These are phyloP conservation scores for Aporophyla lueneburgensis DNA, from an alignment of 2,888 invertebrate species.

Conservation along the genomic window DNA sequence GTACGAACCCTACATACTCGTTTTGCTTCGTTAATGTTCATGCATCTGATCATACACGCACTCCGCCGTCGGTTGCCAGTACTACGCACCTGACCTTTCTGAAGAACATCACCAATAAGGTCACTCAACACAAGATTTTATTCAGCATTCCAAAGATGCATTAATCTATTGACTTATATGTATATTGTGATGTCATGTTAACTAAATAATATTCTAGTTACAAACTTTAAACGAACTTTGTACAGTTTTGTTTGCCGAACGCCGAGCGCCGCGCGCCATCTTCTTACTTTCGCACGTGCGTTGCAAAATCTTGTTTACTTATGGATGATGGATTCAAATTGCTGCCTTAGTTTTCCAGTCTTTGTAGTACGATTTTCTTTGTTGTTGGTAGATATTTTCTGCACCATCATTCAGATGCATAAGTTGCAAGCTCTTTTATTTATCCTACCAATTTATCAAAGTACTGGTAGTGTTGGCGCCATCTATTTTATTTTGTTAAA, in stretches of 20 bases:
- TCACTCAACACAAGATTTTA: no score
- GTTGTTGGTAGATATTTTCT: not conserved
- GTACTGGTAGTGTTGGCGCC: no score
- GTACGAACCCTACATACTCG: no score
- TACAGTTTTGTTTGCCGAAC: conserved; percentile 10
- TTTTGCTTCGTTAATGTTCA: no score
- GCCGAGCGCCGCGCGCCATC: no score
- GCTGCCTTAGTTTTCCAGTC: conserved; percentile 8
- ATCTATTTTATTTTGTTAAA: no score
- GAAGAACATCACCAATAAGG: no score
- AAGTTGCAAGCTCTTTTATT: not conserved
- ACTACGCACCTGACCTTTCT: no score
- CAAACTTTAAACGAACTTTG: not conserved
- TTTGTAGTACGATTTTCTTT: not conserved
- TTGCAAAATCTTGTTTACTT: conserved; percentile 2
- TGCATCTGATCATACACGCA: no score
- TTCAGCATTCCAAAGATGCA: no score
- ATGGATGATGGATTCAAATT: conserved; percentile 37
- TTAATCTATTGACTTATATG: not conserved
- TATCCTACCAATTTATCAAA: not conserved
- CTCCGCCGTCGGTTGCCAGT: no score
- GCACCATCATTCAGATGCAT: not conserved
- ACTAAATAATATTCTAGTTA: not conserved
- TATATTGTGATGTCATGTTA: not conserved
- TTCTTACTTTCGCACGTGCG: not conserved